Base-by-base conservation (phyloP, 2,797 vertebrate species). In the Acanthornis magna region DNA sequence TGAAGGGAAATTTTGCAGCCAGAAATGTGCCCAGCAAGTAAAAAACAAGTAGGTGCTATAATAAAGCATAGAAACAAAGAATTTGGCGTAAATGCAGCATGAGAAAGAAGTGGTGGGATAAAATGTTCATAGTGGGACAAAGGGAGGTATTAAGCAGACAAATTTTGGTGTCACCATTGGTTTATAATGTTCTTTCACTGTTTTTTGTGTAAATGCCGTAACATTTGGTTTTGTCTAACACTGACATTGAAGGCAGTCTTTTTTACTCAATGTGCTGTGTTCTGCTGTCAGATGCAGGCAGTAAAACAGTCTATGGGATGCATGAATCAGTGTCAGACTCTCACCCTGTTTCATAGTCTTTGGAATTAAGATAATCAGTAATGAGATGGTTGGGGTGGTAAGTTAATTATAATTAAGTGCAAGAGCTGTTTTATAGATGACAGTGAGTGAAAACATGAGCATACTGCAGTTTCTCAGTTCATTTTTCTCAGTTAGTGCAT, bases 1-100 rank as follows among this genome's bases (percentile, higher is more conserved):
- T 87, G 98, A 98, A 94, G 98, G 98, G 89, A 98, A 96, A 84
- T 97, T 97, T 96, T 98, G 98, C 97, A 98, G 98, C 95, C 98
- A 98, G 92, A 98, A 97, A 60, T 98, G 98, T 97, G 96, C 97
- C 74, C 98, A 98, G 87, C 98, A 98, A 92, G 74, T 97, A 63
- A 98, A 97, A 96, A 98, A 98, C 96, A 98, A 98, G 98, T 98
- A 98, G 97, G 98, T 98, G 85, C 94, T 94, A 40, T 47, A 67
- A 34, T 48, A 80, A 89, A 78, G 51, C 48, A 42, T 89, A 63
- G 62, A 86, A 88, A 53, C 40, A 68, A 77, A 80, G 43, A 85
- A 86, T 77, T 45, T 88, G 54, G 22, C 48, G 12, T 88, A 85
- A 88, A 90, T 40, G 26, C n/a, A 88, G 30, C 25, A 40, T 3